Base-by-base conservation (phyloP, 2,113 vertebrate genomes). In the Megalops atlanticus region DNA sequence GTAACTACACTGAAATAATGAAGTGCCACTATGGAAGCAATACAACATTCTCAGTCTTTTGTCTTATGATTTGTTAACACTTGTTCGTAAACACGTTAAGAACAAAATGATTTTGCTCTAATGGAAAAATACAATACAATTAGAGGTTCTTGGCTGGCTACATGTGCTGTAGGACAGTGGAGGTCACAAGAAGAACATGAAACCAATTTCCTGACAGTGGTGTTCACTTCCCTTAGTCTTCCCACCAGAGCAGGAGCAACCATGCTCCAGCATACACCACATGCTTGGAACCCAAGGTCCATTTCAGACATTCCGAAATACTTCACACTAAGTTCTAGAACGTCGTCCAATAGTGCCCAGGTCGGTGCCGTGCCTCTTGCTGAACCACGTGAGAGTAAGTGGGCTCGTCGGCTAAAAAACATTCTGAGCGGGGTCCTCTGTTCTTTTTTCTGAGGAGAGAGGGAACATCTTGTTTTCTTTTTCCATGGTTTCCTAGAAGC, bases 241-340 rank as follows among this genome's bases (percentile, higher is more conserved):
- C 58, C n/a, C 24, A 40, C 0, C 24, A 18, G 18, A 36, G 7
- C 10, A 24, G n/a, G n/a, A n/a, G 45, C 41, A 72, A 33, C 74
- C 70, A 77, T 70, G 82, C 76, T 36, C 70, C 64, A 74, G 52
- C 27, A 35, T 24, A 7, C 33, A 38, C 69, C 76, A 84, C 84
- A 78, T 84, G 84, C 84, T 85, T 87, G 54, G 77, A 80, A 76
- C 73, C 76, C 80, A 73, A 82, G 81, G 80, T 74, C 77, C 79
- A 82, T 80, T 86, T 85, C 78, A 85, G 85, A 78, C 88, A 84
- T 90, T 86, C 86, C 73, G n/a, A 80, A 82, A 87, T 52, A 81
- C 80, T 82, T 86, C 73, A 47, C 24, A 80, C 80, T 76, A 81
- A 83, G 83, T 77, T 84, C 41, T 79, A 64, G 45, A 74, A 52